Base-by-base conservation (phyloP, 2,113 vertebrate genomes). In the Thalassoma bifasciatum region DNA sequence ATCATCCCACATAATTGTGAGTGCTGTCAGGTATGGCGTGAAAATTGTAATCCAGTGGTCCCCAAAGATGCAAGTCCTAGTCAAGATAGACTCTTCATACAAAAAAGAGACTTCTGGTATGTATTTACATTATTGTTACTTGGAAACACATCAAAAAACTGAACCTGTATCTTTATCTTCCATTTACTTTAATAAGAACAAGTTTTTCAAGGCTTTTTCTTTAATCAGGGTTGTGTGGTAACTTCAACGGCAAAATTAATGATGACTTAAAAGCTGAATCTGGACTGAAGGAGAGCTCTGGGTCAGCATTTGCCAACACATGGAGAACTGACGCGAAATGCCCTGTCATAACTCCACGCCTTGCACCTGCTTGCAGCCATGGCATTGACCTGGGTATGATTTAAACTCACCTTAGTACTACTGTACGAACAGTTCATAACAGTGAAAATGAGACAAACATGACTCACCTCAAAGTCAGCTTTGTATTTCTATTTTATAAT, bases 41-140 rank as follows among this genome's bases (percentile, higher is more conserved):
- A 30, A 30, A 4, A 30, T 97, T 21, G 81, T 91, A 42, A 47
- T 98, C 49, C 96, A 98, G 84, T 91, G 97, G 0, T 65, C 82
- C 3, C 97, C 98, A 2, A 1, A 86, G 47, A 97, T 99, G 97
- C 97, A 99, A 82, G 76, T 95, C 69, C 96, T 94, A 61, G 80
- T 97, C 83, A 84, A 77, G 12, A 64, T 95, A 61, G 51, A 88
- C 0, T 70, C 92, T 0, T 42, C 51, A 3, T 81, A 95, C 46
- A 93, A 91, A 72, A 95, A 91, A 60, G 90, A 72, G 70, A 96
- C 93, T 3, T 94, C 94, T 21, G 97, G 98, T 99, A 90, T 0
- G 80, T 17, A 21, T 26, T 4, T 0, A 51, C 40, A 10, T 56
- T 34, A 14, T 19, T 46, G 4, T 46, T 1, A 7, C 1, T 46